These are phyloP conservation scores for Bombus confusus DNA, from an alignment of 1,140 invertebrate genomes.

Conservation along the genomic window DNA sequence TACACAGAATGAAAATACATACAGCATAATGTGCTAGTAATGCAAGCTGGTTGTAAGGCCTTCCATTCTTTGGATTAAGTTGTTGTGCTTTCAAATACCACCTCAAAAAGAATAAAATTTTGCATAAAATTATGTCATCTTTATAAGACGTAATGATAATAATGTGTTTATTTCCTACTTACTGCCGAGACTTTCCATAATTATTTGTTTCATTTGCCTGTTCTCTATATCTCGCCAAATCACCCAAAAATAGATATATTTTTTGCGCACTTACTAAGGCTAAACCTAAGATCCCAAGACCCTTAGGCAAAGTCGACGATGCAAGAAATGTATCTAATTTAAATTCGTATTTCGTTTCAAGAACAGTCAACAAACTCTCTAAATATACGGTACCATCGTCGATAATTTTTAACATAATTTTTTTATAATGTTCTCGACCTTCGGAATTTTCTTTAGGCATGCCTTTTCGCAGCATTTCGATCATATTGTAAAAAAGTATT, in stretches of 20 bases:
- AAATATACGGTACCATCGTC: slow-evolving; percentile 92
- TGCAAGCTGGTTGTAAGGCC: slow-evolving; percentile 97
- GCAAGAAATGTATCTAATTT: slow-evolving; percentile 85
- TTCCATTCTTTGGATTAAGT: slow-evolving; percentile 96
- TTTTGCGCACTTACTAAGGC: slow-evolving; percentile 94
- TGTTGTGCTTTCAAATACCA: slow-evolving; percentile 97
- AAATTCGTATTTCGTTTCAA: slow-evolving; percentile 90
- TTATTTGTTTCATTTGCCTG: slow-evolving; percentile 92
- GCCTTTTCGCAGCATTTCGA: slow-evolving; percentile 90
- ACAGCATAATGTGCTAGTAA: slow-evolving; percentile 94
- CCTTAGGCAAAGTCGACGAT: slow-evolving; percentile 83
- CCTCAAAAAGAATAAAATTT: slow-evolving; percentile 77
- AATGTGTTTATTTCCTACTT: slow-evolving; percentile 70
- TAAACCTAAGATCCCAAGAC: slow-evolving; percentile 87
- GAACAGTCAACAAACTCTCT: slow-evolving; percentile 88
- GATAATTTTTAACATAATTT: slow-evolving; percentile 88
- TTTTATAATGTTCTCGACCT: slow-evolving; percentile 84
- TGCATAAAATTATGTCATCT: not conserved
- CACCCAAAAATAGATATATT: slow-evolving; percentile 93
- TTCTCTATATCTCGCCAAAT: slow-evolving; percentile 94
- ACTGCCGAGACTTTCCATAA: slow-evolving; percentile 92
- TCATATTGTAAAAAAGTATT: slow-evolving; percentile 94
- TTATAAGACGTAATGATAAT: slow-evolving; percentile 39
- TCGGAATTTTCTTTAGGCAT: slow-evolving; percentile 83
- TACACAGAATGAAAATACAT: slow-evolving; percentile 79